Conservation (phyloP, 2,797 vertebrate genomes). For the Steatocranus sp. region DNA sequence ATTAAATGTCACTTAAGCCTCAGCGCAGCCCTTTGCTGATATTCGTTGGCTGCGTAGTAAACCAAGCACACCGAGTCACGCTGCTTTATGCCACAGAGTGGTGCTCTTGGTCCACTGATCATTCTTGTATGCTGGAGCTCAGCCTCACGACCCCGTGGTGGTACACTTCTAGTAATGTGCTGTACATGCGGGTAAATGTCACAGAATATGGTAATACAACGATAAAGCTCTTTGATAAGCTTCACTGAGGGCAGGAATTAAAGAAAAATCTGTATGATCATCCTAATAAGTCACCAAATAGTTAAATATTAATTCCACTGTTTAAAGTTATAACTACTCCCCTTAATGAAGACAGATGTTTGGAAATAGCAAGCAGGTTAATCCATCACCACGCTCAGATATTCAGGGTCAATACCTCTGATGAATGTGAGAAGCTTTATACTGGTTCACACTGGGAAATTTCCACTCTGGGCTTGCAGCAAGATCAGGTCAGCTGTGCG, state of each 20-base stretch:
- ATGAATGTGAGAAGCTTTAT: constrained; percentile 23
- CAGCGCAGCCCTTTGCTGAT: constrained; percentile 3
- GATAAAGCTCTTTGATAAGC: constrained; percentile 19
- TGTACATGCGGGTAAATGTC: neutral
- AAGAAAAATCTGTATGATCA: neutral
- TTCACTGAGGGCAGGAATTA: neutral
- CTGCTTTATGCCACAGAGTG: constrained; percentile 46
- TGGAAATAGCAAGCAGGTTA: neutral
- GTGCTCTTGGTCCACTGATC: constrained; percentile 38
- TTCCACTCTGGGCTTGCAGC: constrained; percentile 21
- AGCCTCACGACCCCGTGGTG: neutral
- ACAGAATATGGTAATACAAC: neutral
- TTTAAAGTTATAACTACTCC: neutral
- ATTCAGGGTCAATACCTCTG: constrained; percentile 1
- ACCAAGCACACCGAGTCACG: neutral
- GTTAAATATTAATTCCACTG: neutral
- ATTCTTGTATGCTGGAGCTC: neutral
- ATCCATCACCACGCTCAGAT: constrained; percentile 10
- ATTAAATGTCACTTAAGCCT: neutral
- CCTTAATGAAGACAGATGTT: neutral
- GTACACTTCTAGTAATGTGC: neutral
- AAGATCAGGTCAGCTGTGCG: constrained; percentile 11
- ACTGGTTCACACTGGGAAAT: constrained; percentile 18
- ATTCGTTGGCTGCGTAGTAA: neutral
- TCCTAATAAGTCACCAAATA: neutral